Conservation (phyloP, 2,113 vertebrate species). For the Dipodomys spectabilis region DNA sequence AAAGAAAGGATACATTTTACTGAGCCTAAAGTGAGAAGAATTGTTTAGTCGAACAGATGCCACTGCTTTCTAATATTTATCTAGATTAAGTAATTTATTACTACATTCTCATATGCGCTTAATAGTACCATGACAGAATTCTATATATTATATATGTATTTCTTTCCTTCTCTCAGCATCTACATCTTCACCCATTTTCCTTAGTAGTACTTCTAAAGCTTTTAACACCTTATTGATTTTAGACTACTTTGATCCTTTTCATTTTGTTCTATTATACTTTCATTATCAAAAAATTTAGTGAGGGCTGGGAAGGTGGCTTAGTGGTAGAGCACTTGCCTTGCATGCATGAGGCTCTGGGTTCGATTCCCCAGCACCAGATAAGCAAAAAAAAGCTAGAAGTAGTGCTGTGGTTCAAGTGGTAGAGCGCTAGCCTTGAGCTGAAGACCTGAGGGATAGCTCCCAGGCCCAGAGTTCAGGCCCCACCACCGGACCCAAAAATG, state of each 20-base stretch:
- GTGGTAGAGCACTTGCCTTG: no score
- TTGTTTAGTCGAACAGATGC: background rate
- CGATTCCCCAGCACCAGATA: no score
- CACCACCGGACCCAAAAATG: no score
- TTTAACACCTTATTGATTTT: background rate
- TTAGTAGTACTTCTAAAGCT: background rate
- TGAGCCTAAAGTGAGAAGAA: no score
- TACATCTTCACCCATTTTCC: constrained; percentile 6
- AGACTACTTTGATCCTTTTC: constrained; percentile 2
- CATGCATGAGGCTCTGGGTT: no score
- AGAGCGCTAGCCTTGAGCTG: no score
- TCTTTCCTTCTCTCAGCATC: background rate
- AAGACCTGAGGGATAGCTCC: no score
- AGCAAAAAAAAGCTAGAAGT: no score
- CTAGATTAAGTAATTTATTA: constrained; percentile 4
- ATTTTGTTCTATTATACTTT: constrained; percentile 39
- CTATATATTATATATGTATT: background rate
- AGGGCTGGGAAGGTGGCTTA: no score
- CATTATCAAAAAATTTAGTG: background rate
- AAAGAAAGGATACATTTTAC: background rate
- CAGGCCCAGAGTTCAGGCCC: no score
- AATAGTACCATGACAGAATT: background rate
- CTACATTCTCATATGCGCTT: background rate
- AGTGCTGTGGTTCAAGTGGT: no score
- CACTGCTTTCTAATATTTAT: constrained; percentile 3